Percentiles rank a stretch among this genome's conserved stretches.
Conservation (phyloP, 2,113 vertebrate species). For the Semicossyphus pulcher region DNA sequence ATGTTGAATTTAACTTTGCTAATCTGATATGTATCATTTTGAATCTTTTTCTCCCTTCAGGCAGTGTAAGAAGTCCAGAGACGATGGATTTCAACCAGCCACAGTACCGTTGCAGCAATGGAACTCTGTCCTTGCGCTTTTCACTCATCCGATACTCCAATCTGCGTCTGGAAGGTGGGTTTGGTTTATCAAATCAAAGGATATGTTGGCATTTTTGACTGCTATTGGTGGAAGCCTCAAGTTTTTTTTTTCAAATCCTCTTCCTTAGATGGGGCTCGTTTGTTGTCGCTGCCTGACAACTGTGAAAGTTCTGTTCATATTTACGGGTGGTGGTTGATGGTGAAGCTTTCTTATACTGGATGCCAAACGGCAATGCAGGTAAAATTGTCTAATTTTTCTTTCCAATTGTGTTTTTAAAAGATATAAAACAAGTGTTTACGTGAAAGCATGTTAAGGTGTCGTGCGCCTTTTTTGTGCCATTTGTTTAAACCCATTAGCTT, state of each 20-base stretch:
- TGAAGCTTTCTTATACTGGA: slow-evolving; percentile 6
- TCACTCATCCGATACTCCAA: slow-evolving; percentile 18
- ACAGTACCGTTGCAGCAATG: slow-evolving; percentile 32
- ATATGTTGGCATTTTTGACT: too few species aligned
- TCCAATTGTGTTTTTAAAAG: too few species aligned
- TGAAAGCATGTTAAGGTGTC: too few species aligned
- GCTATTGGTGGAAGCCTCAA: not conserved
- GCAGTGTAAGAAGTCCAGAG: not conserved
- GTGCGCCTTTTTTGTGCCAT: too few species aligned
- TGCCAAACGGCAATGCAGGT: slow-evolving; percentile 13
- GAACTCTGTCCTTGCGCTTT: slow-evolving; percentile 5
- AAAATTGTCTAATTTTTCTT: too few species aligned
- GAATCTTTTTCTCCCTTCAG: not conserved
- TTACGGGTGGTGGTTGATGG: slow-evolving; percentile 21
- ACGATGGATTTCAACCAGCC: not conserved
- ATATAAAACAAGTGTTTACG: too few species aligned
- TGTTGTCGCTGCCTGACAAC: not conserved
- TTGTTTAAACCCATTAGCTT: not conserved
- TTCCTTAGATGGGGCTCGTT: not conserved
- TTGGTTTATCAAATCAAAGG: too few species aligned
- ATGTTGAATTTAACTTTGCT: not conserved
- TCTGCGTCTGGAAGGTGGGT: slow-evolving; percentile 19
- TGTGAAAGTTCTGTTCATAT: not conserved
- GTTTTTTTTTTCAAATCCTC: not conserved
- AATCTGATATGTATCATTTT: rapidly evolving